phyloP scores from a whole-genome alignment of 2,797 vertebrate species.

The Bovichtus diacanthus region DNA sequence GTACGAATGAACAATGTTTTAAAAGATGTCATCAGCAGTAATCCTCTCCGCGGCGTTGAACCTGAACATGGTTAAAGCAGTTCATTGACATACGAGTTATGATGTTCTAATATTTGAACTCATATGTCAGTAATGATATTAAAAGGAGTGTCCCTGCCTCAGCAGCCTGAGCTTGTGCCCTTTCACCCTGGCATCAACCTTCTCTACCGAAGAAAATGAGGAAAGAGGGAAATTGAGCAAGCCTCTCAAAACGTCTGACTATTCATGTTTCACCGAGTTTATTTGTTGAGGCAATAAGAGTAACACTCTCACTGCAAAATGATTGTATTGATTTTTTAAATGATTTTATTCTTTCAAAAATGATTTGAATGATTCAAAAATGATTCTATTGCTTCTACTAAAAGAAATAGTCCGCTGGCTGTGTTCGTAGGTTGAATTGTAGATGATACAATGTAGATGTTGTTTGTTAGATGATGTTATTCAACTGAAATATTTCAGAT shows the following conservation, averaged over 20 bases:
- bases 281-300: not conserved
- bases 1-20: constrained; percentile 5
- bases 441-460: too few relatives aligned
- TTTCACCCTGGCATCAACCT: not conserved
- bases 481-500: not conserved
- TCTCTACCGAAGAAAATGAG: not conserved
- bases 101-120: not conserved
- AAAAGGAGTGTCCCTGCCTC: not conserved
- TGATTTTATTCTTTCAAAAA: too few relatives aligned
- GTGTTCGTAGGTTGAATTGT: too few relatives aligned
- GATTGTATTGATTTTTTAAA: too few relatives aligned
- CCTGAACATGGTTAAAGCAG: not conserved
- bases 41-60: not conserved
- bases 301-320: not conserved
- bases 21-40: not conserved
- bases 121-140: not conserved
- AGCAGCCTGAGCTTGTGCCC: not conserved
- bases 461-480: not conserved
- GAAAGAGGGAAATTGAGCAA: constrained; percentile 1
- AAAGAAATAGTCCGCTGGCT: too few relatives aligned
- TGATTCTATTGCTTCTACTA: too few relatives aligned
- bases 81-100: not conserved
- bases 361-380: too few relatives aligned
- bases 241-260: not conserved
- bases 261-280: not conserved